These are phyloP conservation scores for Drosophila biarmipes DNA, from an alignment of 1,140 invertebrate genomes.

Conservation along the genomic window DNA sequence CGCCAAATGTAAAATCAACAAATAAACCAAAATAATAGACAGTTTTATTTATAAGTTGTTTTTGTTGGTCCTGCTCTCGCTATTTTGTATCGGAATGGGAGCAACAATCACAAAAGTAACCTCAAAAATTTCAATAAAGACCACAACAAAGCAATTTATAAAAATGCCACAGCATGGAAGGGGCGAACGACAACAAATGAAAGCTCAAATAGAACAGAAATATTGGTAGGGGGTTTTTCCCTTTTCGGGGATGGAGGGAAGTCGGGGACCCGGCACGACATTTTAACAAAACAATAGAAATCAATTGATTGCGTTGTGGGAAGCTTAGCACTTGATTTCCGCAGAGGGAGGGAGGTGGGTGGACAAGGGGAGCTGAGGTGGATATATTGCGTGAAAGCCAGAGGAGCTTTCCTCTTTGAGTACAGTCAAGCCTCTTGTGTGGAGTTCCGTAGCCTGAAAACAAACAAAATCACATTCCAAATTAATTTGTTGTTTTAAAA, in stretches of 20 bases:
- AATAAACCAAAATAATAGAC: conserved; percentile 79
- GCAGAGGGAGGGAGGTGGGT: conserved; percentile 23
- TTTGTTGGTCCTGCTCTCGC: conserved; percentile 3
- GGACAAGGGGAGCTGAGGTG: conserved; percentile 12
- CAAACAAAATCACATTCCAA: no score
- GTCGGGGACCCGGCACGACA: conserved; percentile 59
- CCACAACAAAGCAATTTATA: conserved; percentile 82
- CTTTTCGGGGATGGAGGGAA: not conserved
- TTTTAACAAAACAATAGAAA: conserved; percentile 83
- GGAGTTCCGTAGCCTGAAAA: no score
- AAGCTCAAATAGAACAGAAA: conserved; percentile 62
- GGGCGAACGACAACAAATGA: conserved; percentile 39
- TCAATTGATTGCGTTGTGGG: conserved; percentile 83
- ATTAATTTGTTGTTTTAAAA: no score
- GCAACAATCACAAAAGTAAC: conserved; percentile 79
- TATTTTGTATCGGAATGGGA: conserved; percentile 32
- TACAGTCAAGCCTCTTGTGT: conserved; percentile 8
- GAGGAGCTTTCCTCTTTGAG: conserved; percentile 17
- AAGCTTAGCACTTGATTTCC: conserved; percentile 82
- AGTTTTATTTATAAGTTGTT: conserved; percentile 51
- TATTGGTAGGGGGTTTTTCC: conserved; percentile 34
- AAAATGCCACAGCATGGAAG: conserved; percentile 66
- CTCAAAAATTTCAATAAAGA: conserved; percentile 82
- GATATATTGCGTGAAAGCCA: conserved; percentile 61
- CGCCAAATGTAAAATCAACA: conserved; percentile 63